Conservation (phyloP, 2,888 invertebrate genomes). For the Oscheius onirici region DNA sequence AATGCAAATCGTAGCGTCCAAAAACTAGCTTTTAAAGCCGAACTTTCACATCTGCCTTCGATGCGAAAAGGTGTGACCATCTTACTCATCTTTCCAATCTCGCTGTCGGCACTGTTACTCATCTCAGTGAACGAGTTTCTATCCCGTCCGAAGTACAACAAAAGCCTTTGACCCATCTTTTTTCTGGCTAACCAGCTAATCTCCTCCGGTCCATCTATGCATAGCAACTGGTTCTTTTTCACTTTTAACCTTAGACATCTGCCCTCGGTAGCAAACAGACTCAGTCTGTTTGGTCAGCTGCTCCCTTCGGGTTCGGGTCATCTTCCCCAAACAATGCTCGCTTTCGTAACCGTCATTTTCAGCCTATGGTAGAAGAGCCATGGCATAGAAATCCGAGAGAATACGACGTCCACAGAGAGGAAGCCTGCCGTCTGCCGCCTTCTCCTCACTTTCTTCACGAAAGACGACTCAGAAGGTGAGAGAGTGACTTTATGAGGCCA, state of each 20-base stretch:
- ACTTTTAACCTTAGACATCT: too few relatives aligned
- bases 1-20: neutral
- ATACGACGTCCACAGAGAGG: neutral
- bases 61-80: too few relatives aligned
- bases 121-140: too few relatives aligned
- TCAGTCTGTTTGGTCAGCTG: conserved; percentile 14
- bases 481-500: neutral
- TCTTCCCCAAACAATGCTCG: neutral
- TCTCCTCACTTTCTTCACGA: conserved; percentile 5
- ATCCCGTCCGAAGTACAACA: too few relatives aligned
- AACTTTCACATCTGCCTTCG: too few relatives aligned
- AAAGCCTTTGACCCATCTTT: too few relatives aligned
- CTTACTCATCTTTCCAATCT: too few relatives aligned
- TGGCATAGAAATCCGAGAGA: conserved; percentile 20
- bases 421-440: neutral
- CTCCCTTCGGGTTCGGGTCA: neutral
- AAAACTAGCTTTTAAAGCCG: neutral
- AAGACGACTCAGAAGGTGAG: conserved; percentile 21
- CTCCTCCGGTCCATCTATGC: too few relatives aligned
- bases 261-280: too few relatives aligned
- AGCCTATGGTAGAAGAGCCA: conserved; percentile 55
- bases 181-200: too few relatives aligned
- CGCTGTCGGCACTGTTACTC: too few relatives aligned
- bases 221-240: too few relatives aligned
- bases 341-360: conserved; percentile 23